Base-by-base conservation (phyloP, 2,113 vertebrate genomes). In the Polypterus senegalus region DNA sequence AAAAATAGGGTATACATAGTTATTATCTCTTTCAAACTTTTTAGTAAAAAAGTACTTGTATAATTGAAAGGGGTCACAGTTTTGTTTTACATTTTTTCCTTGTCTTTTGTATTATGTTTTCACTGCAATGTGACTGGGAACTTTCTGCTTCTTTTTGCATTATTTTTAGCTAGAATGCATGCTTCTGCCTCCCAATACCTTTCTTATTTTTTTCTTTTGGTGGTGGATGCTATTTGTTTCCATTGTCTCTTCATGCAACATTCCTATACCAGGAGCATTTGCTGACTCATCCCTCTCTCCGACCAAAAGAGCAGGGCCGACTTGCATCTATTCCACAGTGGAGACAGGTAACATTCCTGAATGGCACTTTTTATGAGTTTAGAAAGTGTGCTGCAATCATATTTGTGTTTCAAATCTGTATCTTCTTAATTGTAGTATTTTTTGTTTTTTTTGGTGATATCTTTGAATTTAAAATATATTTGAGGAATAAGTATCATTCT, bases 321-420 rank as follows among this genome's bases (percentile, higher is more conserved):
- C 78, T 86, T 80, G 83, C 83, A 60, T 83, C 86, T 64, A 75
- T 80, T 45, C 93, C 93, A 43, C 91, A 87, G 58, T 97, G 94
- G 94, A 96, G 94, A 89, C 92, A 98, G 95, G 95, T 98, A 97
- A 97, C 74, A 58, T 66, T 66, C 62, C 59, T 27, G 27, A 27
- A 27, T 27, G 27, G 27, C 27, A 27, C 27, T 27, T 27, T 27
- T 27, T 27, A 27, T 27, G 27, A 27, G 27, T 27, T 27, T 27
- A 27, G 27, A 27, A 27, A 27, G 27, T 27, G 27, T 27, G 27
- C 27, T 27, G 2, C 27, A 27, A 27, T 27, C 27, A 27, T 27
- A 27, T 27, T 27, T 27, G 27, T 27, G 27, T 27, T 27, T 27
- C 27, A 27, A 27, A 27, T 27, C 27, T 27, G 2, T 27, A 27